Conservation (phyloP, 2,888 invertebrate genomes). For the Lottia gigantea region DNA sequence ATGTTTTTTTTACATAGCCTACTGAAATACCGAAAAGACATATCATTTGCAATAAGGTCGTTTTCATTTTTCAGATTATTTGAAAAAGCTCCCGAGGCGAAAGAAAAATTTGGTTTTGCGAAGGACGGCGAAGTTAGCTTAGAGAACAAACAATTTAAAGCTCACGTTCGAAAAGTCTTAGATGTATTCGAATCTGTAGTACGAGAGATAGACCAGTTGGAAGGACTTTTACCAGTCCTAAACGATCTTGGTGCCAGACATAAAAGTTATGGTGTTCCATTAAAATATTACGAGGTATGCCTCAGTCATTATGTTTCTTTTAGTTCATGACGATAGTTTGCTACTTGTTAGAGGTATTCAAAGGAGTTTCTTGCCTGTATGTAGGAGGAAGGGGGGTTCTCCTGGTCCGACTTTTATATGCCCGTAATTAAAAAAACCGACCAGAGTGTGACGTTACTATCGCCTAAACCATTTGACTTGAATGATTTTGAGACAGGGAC, state of each 20-base stretch:
- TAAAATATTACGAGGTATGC: neutral
- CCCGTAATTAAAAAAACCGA: too few relatives aligned
- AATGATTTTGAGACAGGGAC: too few relatives aligned
- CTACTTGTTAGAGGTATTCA: too few relatives aligned
- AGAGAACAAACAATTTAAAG: neutral
- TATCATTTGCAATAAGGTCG: neutral
- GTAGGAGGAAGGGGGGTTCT: too few relatives aligned
- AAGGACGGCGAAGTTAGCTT: neutral
- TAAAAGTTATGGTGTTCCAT: neutral
- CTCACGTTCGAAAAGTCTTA: neutral
- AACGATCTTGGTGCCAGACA: neutral
- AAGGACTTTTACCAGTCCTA: neutral
- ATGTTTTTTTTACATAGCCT: too few relatives aligned
- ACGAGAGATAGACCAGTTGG: neutral
- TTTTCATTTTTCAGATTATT: neutral
- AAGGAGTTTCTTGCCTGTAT: too few relatives aligned
- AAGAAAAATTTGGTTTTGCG: slow-evolving; percentile 1
- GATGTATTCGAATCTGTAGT: neutral
- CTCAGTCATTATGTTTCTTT: too few relatives aligned
- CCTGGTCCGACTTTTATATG: too few relatives aligned
- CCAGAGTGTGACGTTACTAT: too few relatives aligned
- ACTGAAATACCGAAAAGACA: too few relatives aligned
- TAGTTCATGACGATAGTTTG: too few relatives aligned
- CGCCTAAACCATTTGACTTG: too few relatives aligned
- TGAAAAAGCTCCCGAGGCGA: neutral